Evolutionary conservation across 2,888 invertebrate species (phyloP), one percentile per base, ranked within the genome.

Genomic region (Plagiodera versicolora): DNA sequence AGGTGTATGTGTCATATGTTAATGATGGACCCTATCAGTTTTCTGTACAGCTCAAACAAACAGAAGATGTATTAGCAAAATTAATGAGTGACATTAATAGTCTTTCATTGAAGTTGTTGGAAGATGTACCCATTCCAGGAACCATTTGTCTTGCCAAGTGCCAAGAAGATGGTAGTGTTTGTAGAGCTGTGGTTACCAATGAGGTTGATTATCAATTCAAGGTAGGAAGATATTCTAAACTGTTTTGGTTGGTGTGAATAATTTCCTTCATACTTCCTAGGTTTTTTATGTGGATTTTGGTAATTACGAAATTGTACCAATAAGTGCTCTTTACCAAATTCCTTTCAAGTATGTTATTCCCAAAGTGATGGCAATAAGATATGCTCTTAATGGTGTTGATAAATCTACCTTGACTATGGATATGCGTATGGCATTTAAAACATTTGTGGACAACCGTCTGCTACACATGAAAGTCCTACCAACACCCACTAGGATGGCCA

Each of bases 231-330:
- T n/a, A 1, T 16, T 16, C 19, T n/a, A n/a, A 28, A 20, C 24
- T 20, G 1, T 4, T 9, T 20, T 49, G 19, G 11, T n/a, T 49
- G 18, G 24, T 49, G 18, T 47, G 19, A n/a, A 19, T 14, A n/a
- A n/a, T n/a, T n/a, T n/a, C n/a, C n/a, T 19, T 51, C 11, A 51
- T n/a, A 10, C 46, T 56, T 60, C 54, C 48, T 44, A 79, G 79
- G 78, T 92, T 4, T 90, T 88, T 73, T 92, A 90, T 77, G 90
- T 92, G 28, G 92, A 92, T 77, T 92, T 89, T 76, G 92, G 92
- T 24, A 89, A 91, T 73, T 88, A 88, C 5, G 92, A 91, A 79
- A 81, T 87, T 72, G 85, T 91, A 10, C 84, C 88, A 0, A 86
- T 87, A 64, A 85, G 86, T 67, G 86, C 89, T 68, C 85, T 93